These are phyloP conservation scores for Pandemis cinnamomeana DNA, from an alignment of 2,888 invertebrate species.

Conservation along the genomic window DNA sequence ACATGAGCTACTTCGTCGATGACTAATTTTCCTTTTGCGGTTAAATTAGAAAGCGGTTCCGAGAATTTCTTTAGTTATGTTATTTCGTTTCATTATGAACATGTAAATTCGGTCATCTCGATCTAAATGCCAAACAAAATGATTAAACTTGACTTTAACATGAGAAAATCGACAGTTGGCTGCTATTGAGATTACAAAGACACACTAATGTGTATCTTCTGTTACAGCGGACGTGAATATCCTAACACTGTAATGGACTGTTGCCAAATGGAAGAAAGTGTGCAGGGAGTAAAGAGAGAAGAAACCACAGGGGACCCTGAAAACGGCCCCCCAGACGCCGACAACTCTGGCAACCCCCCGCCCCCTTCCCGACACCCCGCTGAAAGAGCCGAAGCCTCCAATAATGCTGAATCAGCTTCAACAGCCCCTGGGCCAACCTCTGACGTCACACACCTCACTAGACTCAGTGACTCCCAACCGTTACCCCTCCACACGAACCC, in stretches of 20 bases:
- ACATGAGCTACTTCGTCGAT: neutral
- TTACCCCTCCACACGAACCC: slow-evolving; percentile 74
- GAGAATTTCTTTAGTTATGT: neutral
- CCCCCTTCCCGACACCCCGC: slow-evolving; percentile 69
- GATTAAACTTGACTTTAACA: too few relatives aligned
- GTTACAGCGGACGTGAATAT: slow-evolving; percentile 92
- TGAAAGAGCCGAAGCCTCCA: slow-evolving; percentile 74
- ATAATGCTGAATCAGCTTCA: slow-evolving; percentile 70
- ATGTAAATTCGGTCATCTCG: too few relatives aligned
- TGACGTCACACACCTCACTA: slow-evolving; percentile 76
- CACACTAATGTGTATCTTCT: slow-evolving; percentile 28
- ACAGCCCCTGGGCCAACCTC: slow-evolving; percentile 75
- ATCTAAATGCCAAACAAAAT: too few relatives aligned
- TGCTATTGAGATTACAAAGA: neutral
- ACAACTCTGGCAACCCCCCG: slow-evolving; percentile 82
- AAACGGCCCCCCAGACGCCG: slow-evolving; percentile 94
- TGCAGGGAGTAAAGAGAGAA: slow-evolving; percentile 92
- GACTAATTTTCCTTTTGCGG: neutral
- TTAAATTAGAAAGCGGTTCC: neutral
- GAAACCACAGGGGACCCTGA: slow-evolving; percentile 93
- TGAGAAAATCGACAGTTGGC: too few relatives aligned
- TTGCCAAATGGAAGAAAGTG: slow-evolving; percentile 94
- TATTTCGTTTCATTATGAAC: neutral
- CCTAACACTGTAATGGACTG: slow-evolving; percentile 97
- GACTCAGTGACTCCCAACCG: slow-evolving; percentile 74